Conservation (phyloP, 2,113 vertebrate genomes). For the Heterotilapia buettikoferi region DNA sequence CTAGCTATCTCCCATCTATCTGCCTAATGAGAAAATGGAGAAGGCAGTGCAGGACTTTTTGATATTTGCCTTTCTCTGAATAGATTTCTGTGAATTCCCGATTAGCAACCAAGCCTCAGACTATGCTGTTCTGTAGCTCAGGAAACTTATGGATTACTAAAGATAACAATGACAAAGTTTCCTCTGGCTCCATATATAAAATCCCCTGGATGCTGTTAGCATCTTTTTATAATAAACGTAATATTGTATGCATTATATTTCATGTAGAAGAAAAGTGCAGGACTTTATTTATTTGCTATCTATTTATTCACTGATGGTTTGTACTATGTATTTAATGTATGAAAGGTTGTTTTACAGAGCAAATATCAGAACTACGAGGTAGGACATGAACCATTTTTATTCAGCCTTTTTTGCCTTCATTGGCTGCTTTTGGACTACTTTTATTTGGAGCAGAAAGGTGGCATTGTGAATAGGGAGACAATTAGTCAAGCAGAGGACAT, state of each 20-base stretch:
- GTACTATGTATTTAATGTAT: background rate
- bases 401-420: background rate
- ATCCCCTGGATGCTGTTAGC: background rate
- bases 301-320: background rate
- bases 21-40: slow-evolving; percentile 74
- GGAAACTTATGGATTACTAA: slow-evolving; percentile 56
- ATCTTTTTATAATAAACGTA: background rate
- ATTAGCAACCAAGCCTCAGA: slow-evolving; percentile 56
- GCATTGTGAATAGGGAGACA: slow-evolving; percentile 16
- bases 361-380: background rate
- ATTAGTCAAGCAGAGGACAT: slow-evolving; percentile 45
- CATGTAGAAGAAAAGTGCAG: background rate
- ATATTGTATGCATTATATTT: background rate
- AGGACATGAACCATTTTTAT: background rate
- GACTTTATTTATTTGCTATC: background rate
- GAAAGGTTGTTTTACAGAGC: background rate
- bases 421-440: background rate
- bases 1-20: slow-evolving; percentile 74
- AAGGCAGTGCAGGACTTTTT: slow-evolving; percentile 69
- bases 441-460: slow-evolving; percentile 1
- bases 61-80: slow-evolving; percentile 70
- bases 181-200: background rate
- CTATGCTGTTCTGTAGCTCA: slow-evolving; percentile 28
- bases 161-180: slow-evolving; percentile 50
- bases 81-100: slow-evolving; percentile 64